A percentile compares a stretch with the other conserved stretches of the same genome.
Conservation (phyloP, 2,888 invertebrate genomes). For the Agonopterix heracliana region DNA sequence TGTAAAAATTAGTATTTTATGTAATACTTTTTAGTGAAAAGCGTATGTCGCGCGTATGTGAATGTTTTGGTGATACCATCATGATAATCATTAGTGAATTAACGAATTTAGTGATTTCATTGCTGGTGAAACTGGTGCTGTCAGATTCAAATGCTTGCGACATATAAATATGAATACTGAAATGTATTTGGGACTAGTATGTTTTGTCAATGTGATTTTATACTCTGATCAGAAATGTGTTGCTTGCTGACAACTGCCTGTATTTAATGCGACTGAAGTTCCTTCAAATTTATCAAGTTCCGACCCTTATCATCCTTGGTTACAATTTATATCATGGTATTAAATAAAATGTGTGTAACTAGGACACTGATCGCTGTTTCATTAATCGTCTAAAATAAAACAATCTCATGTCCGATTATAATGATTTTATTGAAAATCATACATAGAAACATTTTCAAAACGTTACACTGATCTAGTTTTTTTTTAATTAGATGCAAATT, state of each 20-base stretch:
- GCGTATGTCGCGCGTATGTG: conserved; percentile 68
- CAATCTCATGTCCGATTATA: conserved; percentile 29
- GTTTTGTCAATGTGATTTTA: conserved; percentile 43
- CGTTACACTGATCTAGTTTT: conserved; percentile 24
- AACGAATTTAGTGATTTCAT: conserved; percentile 29
- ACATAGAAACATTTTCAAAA: conserved; percentile 36
- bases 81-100: conserved; percentile 11
- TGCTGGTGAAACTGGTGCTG: conserved; percentile 62
- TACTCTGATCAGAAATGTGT: conserved; percentile 44
- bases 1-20: conserved; percentile 44
- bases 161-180: conserved; percentile 48
- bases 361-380: conserved; percentile 59
- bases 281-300: conserved; percentile 52
- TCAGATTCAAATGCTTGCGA: conserved; percentile 67
- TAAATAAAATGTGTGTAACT: conserved; percentile 73
- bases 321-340: conserved; percentile 70
- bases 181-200: conserved; percentile 52
- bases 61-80: conserved; percentile 43
- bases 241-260: conserved; percentile 33
- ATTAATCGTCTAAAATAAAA: conserved; percentile 27
- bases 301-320: conserved; percentile 63
- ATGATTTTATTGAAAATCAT: conserved; percentile 51
- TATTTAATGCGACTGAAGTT: conserved; percentile 66
- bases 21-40: conserved; percentile 54
- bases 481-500: conserved; percentile 15